Evolutionary conservation across 1,140 invertebrate species (phyloP).

Genomic region (Epicauta chinensis): DNA sequence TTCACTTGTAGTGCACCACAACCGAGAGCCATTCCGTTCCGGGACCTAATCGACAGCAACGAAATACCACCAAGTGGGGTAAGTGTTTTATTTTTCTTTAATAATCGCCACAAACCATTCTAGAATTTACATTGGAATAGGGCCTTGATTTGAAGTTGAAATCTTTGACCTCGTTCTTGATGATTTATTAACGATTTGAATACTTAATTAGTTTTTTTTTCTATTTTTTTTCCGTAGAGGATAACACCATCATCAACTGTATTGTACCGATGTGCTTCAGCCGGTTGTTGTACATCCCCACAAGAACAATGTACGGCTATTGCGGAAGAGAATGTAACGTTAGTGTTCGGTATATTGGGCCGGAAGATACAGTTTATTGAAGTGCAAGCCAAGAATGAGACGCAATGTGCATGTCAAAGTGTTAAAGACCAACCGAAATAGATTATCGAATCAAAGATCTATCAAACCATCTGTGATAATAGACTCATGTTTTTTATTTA

Average conservation of each 20-base stretch:
- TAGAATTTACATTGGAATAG: too few species aligned
- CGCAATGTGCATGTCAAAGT: constrained; percentile 1
- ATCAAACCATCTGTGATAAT: too few species aligned
- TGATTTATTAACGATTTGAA: too few species aligned
- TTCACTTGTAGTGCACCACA: background rate
- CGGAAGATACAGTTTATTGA: background rate
- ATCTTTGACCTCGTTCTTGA: too few species aligned
- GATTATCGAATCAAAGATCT: too few species aligned
- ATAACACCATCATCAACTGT: constrained; percentile 7
- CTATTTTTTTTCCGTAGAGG: constrained; percentile 1
- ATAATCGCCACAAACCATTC: background rate
- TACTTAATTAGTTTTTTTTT: background rate
- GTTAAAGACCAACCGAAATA: background rate
- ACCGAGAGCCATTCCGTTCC: background rate
- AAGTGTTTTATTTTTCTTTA: background rate
- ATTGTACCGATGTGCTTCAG: constrained; percentile 5
- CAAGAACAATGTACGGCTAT: background rate
- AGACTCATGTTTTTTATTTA: too few species aligned
- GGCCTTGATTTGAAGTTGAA: too few species aligned
- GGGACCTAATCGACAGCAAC: background rate
- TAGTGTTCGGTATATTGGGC: constrained; percentile 1
- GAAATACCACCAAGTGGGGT: background rate
- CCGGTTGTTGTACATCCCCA: constrained; percentile 3
- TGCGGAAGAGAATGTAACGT: background rate
- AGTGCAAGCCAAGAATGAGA: constrained; percentile 1